Evolutionary conservation across 2,888 invertebrate genomes (phyloP).

Genomic region (Rapana venosa): DNA sequence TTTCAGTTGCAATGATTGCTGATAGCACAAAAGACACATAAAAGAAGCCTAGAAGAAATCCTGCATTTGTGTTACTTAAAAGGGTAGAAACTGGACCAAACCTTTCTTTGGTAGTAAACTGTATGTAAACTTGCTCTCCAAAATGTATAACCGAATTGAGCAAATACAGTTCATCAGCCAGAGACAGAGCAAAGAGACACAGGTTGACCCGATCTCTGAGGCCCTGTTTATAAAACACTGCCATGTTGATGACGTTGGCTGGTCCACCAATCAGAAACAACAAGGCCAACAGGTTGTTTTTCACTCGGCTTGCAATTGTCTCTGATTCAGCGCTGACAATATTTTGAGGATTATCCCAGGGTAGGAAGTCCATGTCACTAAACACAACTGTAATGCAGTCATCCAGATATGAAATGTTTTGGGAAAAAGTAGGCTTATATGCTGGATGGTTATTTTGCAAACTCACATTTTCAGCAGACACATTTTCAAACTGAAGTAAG

Average conservation of each 20-base stretch:
- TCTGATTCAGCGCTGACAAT: conserved; percentile 7
- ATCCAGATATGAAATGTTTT: not conserved
- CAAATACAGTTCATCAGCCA: not conserved
- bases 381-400: not conserved
- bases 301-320: not conserved
- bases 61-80: not conserved
- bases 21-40: not conserved
- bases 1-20: not conserved
- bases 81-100: not conserved
- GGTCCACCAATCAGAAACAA: conserved; percentile 27
- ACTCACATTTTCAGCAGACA: too few species aligned
- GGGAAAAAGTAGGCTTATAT: too few species aligned
- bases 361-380: conserved; percentile 4
- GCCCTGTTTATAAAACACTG: conserved; percentile 19
- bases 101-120: not conserved
- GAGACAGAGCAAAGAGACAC: conserved; percentile 22
- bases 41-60: not conserved
- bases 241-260: conserved; percentile 27
- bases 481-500: too few species aligned
- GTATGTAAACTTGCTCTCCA: not conserved
- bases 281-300: not conserved
- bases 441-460: too few species aligned
- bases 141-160: not conserved
- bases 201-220: conserved; percentile 15
- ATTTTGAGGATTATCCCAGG: conserved; percentile 17